Evolutionary conservation across 2,888 invertebrate species (phyloP).

Genomic region (Metellina segmentata): DNA sequence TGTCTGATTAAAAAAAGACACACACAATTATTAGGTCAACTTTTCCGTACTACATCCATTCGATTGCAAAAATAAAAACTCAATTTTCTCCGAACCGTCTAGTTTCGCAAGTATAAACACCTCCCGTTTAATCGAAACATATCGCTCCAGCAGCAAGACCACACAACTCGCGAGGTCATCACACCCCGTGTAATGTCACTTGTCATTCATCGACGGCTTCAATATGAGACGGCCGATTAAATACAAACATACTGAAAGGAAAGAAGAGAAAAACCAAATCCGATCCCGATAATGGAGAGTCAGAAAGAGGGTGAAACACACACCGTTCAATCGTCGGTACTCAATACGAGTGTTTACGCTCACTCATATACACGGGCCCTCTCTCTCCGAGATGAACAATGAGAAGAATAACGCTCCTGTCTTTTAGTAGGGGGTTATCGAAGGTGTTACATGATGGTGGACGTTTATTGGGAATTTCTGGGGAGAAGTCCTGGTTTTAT

Average conservation of each 20-base stretch:
- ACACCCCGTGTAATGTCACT: constrained; percentile 67
- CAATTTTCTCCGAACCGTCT: no score
- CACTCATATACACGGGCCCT: not conserved
- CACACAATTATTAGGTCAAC: no score
- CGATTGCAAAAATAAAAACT: no score
- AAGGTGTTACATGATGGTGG: constrained; percentile 51
- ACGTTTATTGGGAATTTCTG: constrained; percentile 37
- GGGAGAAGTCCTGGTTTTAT: constrained; percentile 42
- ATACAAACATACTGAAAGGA: constrained; percentile 29
- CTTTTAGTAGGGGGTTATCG: constrained; percentile 43
- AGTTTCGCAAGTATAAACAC: not conserved
- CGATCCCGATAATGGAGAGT: constrained; percentile 11
- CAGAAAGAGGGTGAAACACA: constrained; percentile 22
- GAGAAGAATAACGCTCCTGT: constrained; percentile 42
- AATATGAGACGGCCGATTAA: constrained; percentile 60
- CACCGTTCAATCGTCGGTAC: constrained; percentile 23
- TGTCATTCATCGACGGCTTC: constrained; percentile 61
- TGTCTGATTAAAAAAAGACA: no score
- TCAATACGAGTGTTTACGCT: constrained; percentile 42
- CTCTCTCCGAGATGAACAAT: constrained; percentile 12
- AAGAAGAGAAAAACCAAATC: not conserved
- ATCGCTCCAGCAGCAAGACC: constrained; percentile 41
- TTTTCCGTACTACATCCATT: no score
- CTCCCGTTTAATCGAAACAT: constrained; percentile 19
- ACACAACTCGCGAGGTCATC: constrained; percentile 68